phyloP scores from a whole-genome alignment of 2,888 invertebrate genomes.

The Caenorhabditis zanzibari region DNA sequence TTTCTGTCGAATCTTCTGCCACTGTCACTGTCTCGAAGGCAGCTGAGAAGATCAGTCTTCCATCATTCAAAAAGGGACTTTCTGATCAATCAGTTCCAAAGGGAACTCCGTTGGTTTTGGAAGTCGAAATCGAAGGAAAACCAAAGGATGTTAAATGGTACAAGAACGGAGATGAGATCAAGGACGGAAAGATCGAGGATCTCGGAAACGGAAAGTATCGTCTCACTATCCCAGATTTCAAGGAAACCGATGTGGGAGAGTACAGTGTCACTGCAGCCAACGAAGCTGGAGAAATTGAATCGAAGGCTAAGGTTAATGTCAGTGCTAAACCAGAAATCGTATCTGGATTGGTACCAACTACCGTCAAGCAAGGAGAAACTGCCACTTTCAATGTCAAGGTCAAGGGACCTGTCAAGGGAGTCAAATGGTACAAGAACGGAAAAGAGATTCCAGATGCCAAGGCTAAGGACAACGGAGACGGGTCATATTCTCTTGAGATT shows the following conservation, averaged over 20 bases:
- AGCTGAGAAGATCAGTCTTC: slow-evolving; percentile 89
- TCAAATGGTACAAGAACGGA: slow-evolving; percentile 88
- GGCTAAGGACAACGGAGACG: slow-evolving; percentile 78
- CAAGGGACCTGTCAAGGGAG: slow-evolving; percentile 90
- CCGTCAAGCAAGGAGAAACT: slow-evolving; percentile 91
- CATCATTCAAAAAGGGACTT: slow-evolving; percentile 77
- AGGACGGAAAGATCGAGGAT: slow-evolving; percentile 74
- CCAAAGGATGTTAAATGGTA: slow-evolving; percentile 91
- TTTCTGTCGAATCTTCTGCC: slow-evolving; percentile 78
- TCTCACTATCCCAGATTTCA: slow-evolving; percentile 79
- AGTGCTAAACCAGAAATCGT: slow-evolving; percentile 70
- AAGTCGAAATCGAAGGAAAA: slow-evolving; percentile 80
- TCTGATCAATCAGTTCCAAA: slow-evolving; percentile 83
- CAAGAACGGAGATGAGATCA: slow-evolving; percentile 77
- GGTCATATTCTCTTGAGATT: slow-evolving; percentile 77
- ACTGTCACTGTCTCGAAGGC: slow-evolving; percentile 87
- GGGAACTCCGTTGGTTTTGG: slow-evolving; percentile 71
- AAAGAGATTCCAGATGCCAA: slow-evolving; percentile 82
- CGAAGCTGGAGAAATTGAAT: slow-evolving; percentile 82
- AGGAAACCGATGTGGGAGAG: slow-evolving; percentile 82
- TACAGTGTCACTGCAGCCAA: slow-evolving; percentile 83
- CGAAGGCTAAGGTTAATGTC: slow-evolving; percentile 75
- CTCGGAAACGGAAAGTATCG: slow-evolving; percentile 80
- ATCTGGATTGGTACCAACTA: slow-evolving; percentile 87
- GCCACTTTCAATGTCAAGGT: slow-evolving; percentile 87